These are phyloP conservation scores for Garra rufa DNA, from an alignment of 2,113 vertebrate species.

Conservation along the genomic window DNA sequence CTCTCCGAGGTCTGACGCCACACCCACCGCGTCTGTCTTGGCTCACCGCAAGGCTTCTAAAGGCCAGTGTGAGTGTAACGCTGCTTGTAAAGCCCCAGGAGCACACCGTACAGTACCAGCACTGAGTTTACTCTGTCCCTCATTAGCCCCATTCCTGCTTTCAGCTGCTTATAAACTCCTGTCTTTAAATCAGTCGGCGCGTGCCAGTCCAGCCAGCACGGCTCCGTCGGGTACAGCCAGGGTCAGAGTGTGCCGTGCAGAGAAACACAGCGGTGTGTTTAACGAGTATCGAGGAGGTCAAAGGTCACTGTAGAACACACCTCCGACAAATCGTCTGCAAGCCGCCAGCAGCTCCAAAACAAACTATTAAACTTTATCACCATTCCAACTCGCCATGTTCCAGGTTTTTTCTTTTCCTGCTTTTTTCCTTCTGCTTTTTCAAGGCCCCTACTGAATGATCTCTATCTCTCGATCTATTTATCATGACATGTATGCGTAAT, in stretches of 20 bases:
- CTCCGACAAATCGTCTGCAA: constrained; percentile 55
- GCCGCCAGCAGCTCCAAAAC: constrained; percentile 63
- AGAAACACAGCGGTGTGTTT: constrained; percentile 48
- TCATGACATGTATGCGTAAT: neutral
- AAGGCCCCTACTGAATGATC: constrained; percentile 5
- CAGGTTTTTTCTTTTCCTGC: constrained; percentile 44
- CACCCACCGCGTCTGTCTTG: constrained; percentile 23
- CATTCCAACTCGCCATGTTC: constrained; percentile 49
- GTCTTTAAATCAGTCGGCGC: constrained; percentile 46
- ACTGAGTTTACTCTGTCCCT: constrained; percentile 62
- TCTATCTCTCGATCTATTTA: constrained; percentile 25
- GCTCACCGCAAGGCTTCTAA: constrained; percentile 22
- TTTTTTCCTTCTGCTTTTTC: neutral
- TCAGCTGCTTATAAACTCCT: constrained; percentile 56
- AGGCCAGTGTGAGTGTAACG: constrained; percentile 16
- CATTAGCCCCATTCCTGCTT: constrained; percentile 66
- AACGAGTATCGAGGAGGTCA: constrained; percentile 58
- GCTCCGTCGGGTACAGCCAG: constrained; percentile 47
- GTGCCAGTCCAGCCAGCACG: constrained; percentile 54
- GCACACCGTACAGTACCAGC: constrained; percentile 47
- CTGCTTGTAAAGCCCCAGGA: constrained; percentile 21
- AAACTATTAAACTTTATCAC: constrained; percentile 73
- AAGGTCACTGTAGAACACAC: constrained; percentile 54
- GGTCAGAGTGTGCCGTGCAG: constrained; percentile 53
- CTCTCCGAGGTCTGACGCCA: neutral